Evolutionary conservation across 2,888 invertebrate species (phyloP).

Genomic region (Artemia sp.): DNA sequence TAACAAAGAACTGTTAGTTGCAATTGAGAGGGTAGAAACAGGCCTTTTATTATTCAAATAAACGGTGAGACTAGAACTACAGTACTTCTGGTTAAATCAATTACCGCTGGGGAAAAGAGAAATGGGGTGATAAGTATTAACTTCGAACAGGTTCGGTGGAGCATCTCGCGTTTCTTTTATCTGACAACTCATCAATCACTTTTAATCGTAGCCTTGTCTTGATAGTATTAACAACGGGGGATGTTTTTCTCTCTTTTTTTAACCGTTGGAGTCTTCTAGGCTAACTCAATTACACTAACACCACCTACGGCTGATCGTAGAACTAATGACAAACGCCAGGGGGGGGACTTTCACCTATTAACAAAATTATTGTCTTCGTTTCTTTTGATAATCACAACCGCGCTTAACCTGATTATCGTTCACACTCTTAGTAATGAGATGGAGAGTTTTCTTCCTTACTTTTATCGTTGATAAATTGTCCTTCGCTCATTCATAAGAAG

Average conservation of each 20-base stretch:
- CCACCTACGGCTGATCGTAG: conserved; percentile 12
- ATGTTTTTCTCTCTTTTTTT: neutral
- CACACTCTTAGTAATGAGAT: conserved; percentile 11
- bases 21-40: too few relatives aligned
- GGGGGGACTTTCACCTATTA: conserved; percentile 9
- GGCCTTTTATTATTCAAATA: too few relatives aligned
- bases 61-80: too few relatives aligned
- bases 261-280: conserved; percentile 2
- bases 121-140: conserved; percentile 10
- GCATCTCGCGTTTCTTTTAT: conserved; percentile 1
- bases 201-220: conserved; percentile 2
- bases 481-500: too few relatives aligned
- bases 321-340: conserved; percentile 1
- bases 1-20: too few relatives aligned
- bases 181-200: conserved; percentile 11
- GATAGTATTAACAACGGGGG: neutral
- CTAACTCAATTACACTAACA: conserved; percentile 10
- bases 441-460: neutral
- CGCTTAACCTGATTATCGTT: conserved; percentile 15
- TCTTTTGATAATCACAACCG: conserved; percentile 14
- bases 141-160: neutral
- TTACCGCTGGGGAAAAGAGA: too few relatives aligned
- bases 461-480: too few relatives aligned
- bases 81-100: too few relatives aligned
- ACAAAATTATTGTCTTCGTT: conserved; percentile 9